Evolutionary conservation across 2,113 vertebrate genomes (phyloP).

Genomic region (Sciurus niger): DNA sequence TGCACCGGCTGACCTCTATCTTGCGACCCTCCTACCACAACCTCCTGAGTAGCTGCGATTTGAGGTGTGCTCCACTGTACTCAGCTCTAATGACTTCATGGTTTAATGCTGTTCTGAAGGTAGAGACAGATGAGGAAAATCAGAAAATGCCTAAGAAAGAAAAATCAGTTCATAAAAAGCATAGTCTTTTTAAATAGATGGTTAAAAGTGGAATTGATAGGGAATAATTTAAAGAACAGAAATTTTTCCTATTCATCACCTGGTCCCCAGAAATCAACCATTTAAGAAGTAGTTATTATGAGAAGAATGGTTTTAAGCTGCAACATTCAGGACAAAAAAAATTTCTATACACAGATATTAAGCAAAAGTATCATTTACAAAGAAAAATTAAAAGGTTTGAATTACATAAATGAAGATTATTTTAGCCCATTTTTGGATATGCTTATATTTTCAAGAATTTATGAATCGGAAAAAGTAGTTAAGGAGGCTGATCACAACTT

Average conservation of each 20-base stretch:
- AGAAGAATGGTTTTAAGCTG: neutral
- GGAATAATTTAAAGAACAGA: neutral
- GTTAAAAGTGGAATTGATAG: neutral
- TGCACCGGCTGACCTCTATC: too few relatives aligned
- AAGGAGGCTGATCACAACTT: neutral
- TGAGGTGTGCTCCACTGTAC: too few relatives aligned
- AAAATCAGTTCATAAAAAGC: slow-evolving; percentile 20
- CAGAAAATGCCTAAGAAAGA: neutral
- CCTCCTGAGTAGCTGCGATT: too few relatives aligned
- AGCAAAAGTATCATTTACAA: neutral
- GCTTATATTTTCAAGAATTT: slow-evolving; percentile 39
- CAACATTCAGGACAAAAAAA: neutral
- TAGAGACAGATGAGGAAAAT: neutral
- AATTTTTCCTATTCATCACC: neutral
- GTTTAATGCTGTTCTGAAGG: neutral
- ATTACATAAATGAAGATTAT: neutral
- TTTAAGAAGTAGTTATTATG: neutral
- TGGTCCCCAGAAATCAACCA: neutral
- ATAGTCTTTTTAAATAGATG: neutral
- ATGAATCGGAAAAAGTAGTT: slow-evolving; percentile 34
- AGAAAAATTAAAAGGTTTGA: neutral
- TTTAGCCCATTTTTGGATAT: neutral
- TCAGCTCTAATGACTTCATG: too few relatives aligned
- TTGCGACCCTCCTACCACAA: too few relatives aligned
- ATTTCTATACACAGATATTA: slow-evolving; percentile 4